A percentile compares a stretch with the other conserved stretches of the same genome.
These are phyloP conservation scores for Deroplatys truncata DNA, from an alignment of 2,888 invertebrate species.

Conservation along the genomic window DNA sequence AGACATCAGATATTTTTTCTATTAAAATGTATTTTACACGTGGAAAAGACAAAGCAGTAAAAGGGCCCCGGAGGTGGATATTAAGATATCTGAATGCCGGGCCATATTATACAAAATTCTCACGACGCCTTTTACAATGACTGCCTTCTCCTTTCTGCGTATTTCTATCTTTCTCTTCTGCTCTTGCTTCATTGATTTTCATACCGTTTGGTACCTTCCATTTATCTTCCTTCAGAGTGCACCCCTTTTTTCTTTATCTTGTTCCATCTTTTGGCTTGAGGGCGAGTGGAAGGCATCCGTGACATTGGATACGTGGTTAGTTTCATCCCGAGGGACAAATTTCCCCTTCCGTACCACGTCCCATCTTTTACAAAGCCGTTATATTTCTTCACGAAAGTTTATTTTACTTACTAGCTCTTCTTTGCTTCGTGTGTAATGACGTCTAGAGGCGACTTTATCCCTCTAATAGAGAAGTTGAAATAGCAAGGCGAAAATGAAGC, in stretches of 20 bases:
- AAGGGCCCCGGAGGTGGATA: background rate
- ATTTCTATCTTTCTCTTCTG: background rate
- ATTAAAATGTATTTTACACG: too few relatives aligned
- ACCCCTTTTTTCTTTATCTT: background rate
- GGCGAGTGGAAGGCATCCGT: background rate
- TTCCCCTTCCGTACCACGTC: background rate
- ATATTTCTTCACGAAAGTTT: background rate
- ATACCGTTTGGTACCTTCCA: constrained; percentile 15
- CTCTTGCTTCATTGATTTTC: constrained; percentile 10
- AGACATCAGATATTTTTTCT: too few relatives aligned
- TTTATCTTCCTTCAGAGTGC: background rate
- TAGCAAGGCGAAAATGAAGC: too few relatives aligned
- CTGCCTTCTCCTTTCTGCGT: background rate
- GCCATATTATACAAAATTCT: background rate
- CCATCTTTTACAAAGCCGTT: background rate
- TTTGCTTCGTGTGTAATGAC: too few relatives aligned
- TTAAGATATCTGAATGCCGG: background rate
- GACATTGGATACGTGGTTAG: background rate
- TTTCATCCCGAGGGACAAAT: background rate
- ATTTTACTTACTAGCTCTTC: too few relatives aligned
- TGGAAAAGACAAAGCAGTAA: too few relatives aligned
- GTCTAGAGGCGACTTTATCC: too few relatives aligned
- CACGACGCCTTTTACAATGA: background rate
- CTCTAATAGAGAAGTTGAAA: too few relatives aligned
- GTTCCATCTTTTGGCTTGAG: background rate